Percentiles rank a stretch among this genome's conserved stretches.
phyloP scores from a whole-genome alignment of 2,888 invertebrate genomes.

The Nomada hirtipes region DNA sequence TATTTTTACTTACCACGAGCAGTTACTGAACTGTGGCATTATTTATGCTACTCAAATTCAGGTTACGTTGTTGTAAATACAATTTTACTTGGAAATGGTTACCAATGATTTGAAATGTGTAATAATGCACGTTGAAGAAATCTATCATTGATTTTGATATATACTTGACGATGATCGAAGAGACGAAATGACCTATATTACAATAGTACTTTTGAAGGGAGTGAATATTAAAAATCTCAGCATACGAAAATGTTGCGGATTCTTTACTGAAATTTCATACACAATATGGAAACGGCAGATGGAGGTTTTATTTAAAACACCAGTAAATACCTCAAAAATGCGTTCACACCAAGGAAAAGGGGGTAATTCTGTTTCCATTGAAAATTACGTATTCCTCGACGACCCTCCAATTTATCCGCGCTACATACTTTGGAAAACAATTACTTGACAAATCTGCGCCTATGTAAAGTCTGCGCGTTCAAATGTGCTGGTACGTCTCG shows the following conservation, averaged over 20 bases:
- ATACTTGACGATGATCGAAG: slow-evolving; percentile 1
- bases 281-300: slow-evolving; percentile 17
- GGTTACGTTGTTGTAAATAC: not conserved
- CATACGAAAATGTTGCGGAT: not conserved
- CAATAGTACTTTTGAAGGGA: not conserved
- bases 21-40: not conserved
- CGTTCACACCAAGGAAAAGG: too few species aligned
- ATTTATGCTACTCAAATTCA: not conserved
- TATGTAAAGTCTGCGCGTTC: slow-evolving; percentile 2
- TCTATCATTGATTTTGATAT: not conserved
- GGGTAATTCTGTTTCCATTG: too few species aligned
- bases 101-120: not conserved
- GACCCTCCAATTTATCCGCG: too few species aligned
- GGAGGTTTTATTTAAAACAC: not conserved
- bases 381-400: too few species aligned
- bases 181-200: not conserved
- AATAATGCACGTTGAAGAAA: not conserved
- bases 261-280: slow-evolving; percentile 20
- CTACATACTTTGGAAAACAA: too few species aligned
- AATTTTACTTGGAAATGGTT: slow-evolving; percentile 1
- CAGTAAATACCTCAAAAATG: too few species aligned
- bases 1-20: not conserved
- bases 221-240: not conserved
- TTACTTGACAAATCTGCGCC: not conserved
- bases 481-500: not conserved